Evolutionary conservation across 1,140 invertebrate species (phyloP).

Genomic region (Drosophila tani): DNA sequence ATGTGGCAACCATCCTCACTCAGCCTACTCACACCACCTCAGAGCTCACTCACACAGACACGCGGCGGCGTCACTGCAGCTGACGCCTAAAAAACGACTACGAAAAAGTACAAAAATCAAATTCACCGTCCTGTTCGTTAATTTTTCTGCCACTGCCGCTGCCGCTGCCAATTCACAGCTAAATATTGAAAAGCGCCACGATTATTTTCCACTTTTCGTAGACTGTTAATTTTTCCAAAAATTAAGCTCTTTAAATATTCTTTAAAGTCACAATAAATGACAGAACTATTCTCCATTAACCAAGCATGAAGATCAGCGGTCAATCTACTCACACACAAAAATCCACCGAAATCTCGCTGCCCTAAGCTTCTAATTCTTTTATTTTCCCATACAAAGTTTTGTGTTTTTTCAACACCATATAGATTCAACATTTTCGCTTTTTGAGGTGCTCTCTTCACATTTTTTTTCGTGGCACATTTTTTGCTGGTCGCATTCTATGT

Average conservation of each 20-base stretch:
- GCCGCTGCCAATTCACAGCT: constrained; percentile 24
- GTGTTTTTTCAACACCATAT: constrained; percentile 43
- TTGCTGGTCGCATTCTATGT: constrained; percentile 46
- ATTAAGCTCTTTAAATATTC: constrained; percentile 7
- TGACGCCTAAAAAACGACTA: constrained; percentile 80
- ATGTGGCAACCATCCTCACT: constrained; percentile 65
- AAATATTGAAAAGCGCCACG: constrained; percentile 30
- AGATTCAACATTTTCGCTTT: constrained; percentile 66
- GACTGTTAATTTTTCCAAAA: constrained; percentile 1
- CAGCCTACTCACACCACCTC: constrained; percentile 7
- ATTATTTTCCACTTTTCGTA: constrained; percentile 39
- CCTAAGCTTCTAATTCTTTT: constrained; percentile 21
- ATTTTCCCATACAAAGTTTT: constrained; percentile 17
- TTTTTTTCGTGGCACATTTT: constrained; percentile 39
- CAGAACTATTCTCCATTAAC: neutral
- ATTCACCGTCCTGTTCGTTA: constrained; percentile 71
- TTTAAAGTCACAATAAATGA: neutral
- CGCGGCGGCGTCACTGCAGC: constrained; percentile 49
- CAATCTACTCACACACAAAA: constrained; percentile 21
- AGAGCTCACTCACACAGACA: constrained; percentile 11
- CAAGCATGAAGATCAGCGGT: neutral
- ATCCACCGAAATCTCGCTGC: neutral
- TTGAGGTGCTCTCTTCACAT: constrained; percentile 38
- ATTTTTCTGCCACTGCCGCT: constrained; percentile 63
- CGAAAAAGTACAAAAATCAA: constrained; percentile 78